Conservation (phyloP, 2,797 vertebrate species). For the Spatula clypeata region DNA sequence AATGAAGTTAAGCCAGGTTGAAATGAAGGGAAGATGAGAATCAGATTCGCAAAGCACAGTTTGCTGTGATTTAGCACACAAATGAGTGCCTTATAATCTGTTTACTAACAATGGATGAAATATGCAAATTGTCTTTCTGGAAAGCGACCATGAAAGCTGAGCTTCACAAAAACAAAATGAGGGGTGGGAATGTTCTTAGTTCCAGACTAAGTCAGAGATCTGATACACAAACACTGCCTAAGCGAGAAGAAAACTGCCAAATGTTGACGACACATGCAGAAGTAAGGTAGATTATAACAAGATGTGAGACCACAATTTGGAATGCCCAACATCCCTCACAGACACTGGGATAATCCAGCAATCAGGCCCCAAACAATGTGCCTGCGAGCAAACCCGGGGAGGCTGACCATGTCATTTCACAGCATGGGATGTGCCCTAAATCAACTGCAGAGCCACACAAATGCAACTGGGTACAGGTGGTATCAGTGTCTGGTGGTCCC, state of each 20-base stretch:
- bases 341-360: background rate
- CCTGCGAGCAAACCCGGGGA: background rate
- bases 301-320: conserved; percentile 17
- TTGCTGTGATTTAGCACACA: conserved; percentile 67
- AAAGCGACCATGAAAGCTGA: conserved; percentile 61
- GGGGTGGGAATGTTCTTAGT: conserved; percentile 36
- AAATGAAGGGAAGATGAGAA: conserved; percentile 53
- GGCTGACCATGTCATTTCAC: background rate
- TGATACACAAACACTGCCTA: background rate
- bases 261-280: background rate
- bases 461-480: background rate
- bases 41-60: conserved; percentile 25
- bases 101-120: conserved; percentile 70
- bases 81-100: conserved; percentile 54
- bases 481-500: background rate
- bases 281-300: conserved; percentile 59
- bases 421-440: background rate
- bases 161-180: conserved; percentile 27
- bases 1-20: conserved; percentile 61
- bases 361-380: conserved; percentile 10
- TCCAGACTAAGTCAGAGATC: conserved; percentile 37
- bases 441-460: background rate
- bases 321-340: conserved; percentile 4
- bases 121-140: conserved; percentile 70
- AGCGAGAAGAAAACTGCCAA: conserved; percentile 40